Evolutionary conservation across 2,888 invertebrate genomes (phyloP), one percentile per base, ranked within the genome.

Genomic region (Eupithecia centaureata): DNA sequence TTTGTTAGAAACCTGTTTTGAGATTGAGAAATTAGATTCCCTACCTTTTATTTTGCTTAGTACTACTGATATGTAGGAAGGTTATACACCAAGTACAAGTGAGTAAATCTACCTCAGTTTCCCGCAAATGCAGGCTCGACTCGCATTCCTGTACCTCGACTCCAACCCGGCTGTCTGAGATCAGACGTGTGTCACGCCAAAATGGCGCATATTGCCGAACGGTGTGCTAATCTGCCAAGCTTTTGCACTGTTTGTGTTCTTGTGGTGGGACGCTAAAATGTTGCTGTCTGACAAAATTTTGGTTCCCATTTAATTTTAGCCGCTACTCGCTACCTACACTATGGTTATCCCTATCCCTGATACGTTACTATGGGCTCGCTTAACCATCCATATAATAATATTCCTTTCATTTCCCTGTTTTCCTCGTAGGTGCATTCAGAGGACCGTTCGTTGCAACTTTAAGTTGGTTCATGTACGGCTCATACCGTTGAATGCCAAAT

Each of bases 181-280:
- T 13, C 52, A 27, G 52, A 52, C 18, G 33, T 22, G 13, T 52
- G 27, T 27, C 52, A 52, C 52, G 27, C 52, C 52, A 28, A 56
- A 22, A 52, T 27, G 52, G 27, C 15, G 52, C 52, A 27, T 65
- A 42, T 62, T 27, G 30, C 22, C 7, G 35, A 58, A 58, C 27
- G 10, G 27, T 52, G 47, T 12, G 47, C 47, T 47, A 47, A 52
- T 27, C 52, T 52, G 52, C 15, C 52, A 13, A 52, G 52, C 30
- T 56, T 56, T 56, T 30, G 22, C 47, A 47, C 47, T 47, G 56
- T 56, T 51, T 52, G 52, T 56, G 32, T n/a, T 32, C 56, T 32
- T 52, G 52, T 13, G 52, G 5, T 47, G 13, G 27, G 52, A 3
- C 27, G 27, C 10, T 52, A 52, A 52, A 52, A 52, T 52, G 52